Evolutionary conservation across 1,140 invertebrate genomes (phyloP), one percentile per base, ranked within the genome.

Genomic region (Lethrus apterus): DNA sequence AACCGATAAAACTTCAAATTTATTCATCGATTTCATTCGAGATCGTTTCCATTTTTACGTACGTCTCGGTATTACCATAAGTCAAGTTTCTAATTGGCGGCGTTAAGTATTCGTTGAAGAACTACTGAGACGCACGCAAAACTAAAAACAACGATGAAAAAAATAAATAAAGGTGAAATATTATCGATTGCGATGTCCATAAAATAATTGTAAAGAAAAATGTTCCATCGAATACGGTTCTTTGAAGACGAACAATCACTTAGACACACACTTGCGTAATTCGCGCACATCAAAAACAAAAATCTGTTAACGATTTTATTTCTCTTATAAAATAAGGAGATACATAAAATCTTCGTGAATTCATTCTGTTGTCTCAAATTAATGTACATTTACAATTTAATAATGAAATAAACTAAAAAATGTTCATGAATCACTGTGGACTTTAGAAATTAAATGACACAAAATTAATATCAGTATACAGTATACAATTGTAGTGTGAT

Each of bases 61-160:
- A 13, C 23, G 1, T 21, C 14, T 14, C 38, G 23, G 38, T 23
- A 41, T 41, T 41, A 41, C 38, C 38, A 41, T 41, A 41, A 41
- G 38, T 41, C 38, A 41, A 41, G 38, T 41, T 41, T 41, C 38
- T 38, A n/a, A 36, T 20, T 36, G 11, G 11, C 23, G 34, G n/a
- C n/a, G n/a, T n/a, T n/a, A n/a, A n/a, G n/a, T 21, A 20, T 36
- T 36, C 34, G 17, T 17, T 36, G 34, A 20, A 3, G 9, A 20
- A 15, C 13, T 36, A 36, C 34, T 21, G 17, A 36, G 11, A 36
- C 34, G 17, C 34, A 21, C 13, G 23, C 19, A 36, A 36, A 36
- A 20, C 19, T 36, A 20, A 36, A 18, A 36, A 20, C 15, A 21
- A 13, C 23, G 11, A 36, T n/a, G 19, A 36, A 36, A 17, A 36